A percentile compares a stretch with the other conserved stretches of the same genome.
phyloP scores from a whole-genome alignment of 1,140 invertebrate species.

The Drusus annulatus region DNA sequence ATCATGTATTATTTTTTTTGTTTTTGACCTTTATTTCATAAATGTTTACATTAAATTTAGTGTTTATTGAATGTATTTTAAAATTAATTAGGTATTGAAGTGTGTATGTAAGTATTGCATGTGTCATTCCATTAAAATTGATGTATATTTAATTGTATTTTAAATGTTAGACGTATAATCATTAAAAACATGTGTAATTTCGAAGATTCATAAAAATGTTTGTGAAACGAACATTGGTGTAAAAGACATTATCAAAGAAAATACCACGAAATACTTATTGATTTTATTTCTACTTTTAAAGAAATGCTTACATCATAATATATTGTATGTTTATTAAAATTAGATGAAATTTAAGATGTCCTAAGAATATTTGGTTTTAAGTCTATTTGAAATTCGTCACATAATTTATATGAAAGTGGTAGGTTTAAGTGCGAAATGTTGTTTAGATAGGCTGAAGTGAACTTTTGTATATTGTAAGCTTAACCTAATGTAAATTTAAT shows the following conservation, averaged over 20 bases:
- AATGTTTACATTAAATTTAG: no score
- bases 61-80: constrained; percentile 5
- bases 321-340: not conserved
- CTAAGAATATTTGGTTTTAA: not conserved
- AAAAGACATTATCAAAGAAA: not conserved
- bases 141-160: not conserved
- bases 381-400: constrained; percentile 37
- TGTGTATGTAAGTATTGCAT: constrained; percentile 9
- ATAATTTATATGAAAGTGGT: not conserved
- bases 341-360: not conserved
- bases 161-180: no score
- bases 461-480: constrained; percentile 14
- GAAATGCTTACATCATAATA: no score
- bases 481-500: not conserved
- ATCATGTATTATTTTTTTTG: not conserved
- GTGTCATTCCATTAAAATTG: constrained; percentile 22
- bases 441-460: not conserved
- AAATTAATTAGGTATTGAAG: constrained; percentile 15
- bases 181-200: not conserved
- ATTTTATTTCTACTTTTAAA: not conserved
- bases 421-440: not conserved
- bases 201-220: not conserved
- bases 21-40: no score
- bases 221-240: not conserved
- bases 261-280: not conserved